Evolutionary conservation across 2,888 invertebrate genomes (phyloP).

Genomic region (Griposia aprilina): DNA sequence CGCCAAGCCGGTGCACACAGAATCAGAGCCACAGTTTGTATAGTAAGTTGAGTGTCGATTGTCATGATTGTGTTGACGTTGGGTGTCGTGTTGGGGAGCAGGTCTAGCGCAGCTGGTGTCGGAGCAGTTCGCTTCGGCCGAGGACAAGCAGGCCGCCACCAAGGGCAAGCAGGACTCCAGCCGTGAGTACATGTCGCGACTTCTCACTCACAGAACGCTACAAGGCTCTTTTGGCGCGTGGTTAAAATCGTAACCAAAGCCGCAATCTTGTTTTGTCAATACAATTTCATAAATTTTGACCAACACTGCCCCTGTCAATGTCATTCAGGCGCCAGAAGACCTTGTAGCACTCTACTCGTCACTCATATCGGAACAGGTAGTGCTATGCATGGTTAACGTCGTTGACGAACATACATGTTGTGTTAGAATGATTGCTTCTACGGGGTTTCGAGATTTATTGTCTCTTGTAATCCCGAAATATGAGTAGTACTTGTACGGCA

Average conservation of each 20-base stretch:
- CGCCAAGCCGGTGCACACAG: background rate
- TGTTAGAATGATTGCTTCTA: background rate
- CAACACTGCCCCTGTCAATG: too few relatives aligned
- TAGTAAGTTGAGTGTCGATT: slow-evolving; percentile 23
- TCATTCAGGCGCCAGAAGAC: background rate
- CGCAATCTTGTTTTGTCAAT: background rate
- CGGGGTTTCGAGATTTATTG: background rate
- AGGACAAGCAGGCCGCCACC: slow-evolving; percentile 75
- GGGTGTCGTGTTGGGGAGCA: slow-evolving; percentile 64
- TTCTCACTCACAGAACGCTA: slow-evolving; percentile 4
- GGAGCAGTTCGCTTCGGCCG: slow-evolving; percentile 83
- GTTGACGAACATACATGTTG: background rate
- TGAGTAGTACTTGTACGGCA: background rate
- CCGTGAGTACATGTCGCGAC: slow-evolving; percentile 72
- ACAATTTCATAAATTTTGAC: background rate
- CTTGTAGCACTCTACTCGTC: background rate
- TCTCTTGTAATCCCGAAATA: background rate
- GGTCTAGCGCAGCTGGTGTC: slow-evolving; percentile 87
- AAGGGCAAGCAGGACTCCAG: slow-evolving; percentile 72
- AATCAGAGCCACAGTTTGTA: background rate
- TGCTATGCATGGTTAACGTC: background rate
- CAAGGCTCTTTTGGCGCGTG: background rate
- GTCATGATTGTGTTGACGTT: slow-evolving; percentile 31
- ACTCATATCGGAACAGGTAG: background rate
- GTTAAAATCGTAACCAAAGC: too few relatives aligned